Evolutionary conservation across 1,140 invertebrate genomes (phyloP), one percentile per base, ranked within the genome.

Genomic region (Monomorium pharaonis): DNA sequence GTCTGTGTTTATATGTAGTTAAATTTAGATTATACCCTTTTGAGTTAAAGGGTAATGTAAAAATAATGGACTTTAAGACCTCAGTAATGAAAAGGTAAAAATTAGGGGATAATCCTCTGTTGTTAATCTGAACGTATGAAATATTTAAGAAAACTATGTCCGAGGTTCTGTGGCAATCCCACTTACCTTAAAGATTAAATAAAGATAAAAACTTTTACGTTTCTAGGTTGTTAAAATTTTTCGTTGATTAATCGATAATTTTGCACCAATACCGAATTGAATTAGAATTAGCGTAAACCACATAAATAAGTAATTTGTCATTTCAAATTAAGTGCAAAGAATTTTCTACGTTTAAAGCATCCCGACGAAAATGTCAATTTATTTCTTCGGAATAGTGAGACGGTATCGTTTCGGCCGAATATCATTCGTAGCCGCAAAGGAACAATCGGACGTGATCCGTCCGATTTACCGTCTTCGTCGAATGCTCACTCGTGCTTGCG

Each of bases 401-500:
- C 21, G 33, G 12, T 85, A 85, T 85, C 51, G 49, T 24, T 14
- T 18, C 37, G 12, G 60, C 18, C 75, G 78, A 67, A 56, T 42
- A 78, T 65, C 27, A 7, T 27, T 42, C 49, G 72, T 77, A 60
- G 30, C 75, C 44, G 58, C 49, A 47, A 67, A 58, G 76, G 72
- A 81, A 70, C 44, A 27, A 21, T 47, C 37, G 54, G 33, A 86
- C 77, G 77, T 86, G 84, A 86, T 80, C 65, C 27, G 30, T 5
- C 60, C 81, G 84, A 86, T 80, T 54, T n/a, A 21, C 9, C 60
- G 60, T 77, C 60, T 56, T 76, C 33, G 12, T 60, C 12, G 33
- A 78, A 78, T 65, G 74, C 75, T 65, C 75, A 58, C 16, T 78
- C 60, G 75, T 77, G 62, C 75, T 51, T 9, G 37, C 62, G n/a